Evolutionary conservation across 2,113 vertebrate species (phyloP), one percentile per base, ranked within the genome.

Genomic region (Lota lota): DNA sequence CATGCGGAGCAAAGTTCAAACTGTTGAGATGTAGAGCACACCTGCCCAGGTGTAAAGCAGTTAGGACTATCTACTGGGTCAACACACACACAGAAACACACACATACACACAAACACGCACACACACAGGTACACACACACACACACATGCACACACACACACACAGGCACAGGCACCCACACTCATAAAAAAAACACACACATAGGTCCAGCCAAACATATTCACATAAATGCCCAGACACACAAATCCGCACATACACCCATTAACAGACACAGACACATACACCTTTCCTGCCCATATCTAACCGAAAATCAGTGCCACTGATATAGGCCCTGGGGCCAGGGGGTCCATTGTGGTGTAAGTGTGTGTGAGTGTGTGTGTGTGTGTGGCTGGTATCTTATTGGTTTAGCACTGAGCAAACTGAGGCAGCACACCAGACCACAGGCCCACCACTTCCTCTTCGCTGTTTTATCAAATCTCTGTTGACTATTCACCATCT

Each of bases 301-400:
- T 92, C 91, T 90, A 89, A 93, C 90, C 57, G 90, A 92, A 90
- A 86, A 92, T 92, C 91, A 84, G 81, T 77, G 75, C 71, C 51
- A 54, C 77, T 85, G 90, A 92, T 89, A 86, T 69, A 61, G 73
- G 21, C 51, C 40, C 12, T 11, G 40, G 40, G 40, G 40, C 6
- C 40, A 11, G 40, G 7, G 40, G 7, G 40, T 47, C 8, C 40
- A 47, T 47, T 47, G 40, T 10, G 40, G 40, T 47, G 28, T 33
- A 7, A 4, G 28, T 33, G 28, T 33, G 40, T 47, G 40, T 47
- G 40, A 1, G 40, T 47, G 40, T 47, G 40, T 47, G 36, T 40
- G 36, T 40, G 40, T 47, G 40, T 47, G 40, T 6, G 40, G 7
- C 6, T 47, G 61, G 72, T 91, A 92, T 92, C 88, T 89, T 90